phyloP scores from a whole-genome alignment of 2,797 vertebrate genomes.

The Heliangelus exortis region DNA sequence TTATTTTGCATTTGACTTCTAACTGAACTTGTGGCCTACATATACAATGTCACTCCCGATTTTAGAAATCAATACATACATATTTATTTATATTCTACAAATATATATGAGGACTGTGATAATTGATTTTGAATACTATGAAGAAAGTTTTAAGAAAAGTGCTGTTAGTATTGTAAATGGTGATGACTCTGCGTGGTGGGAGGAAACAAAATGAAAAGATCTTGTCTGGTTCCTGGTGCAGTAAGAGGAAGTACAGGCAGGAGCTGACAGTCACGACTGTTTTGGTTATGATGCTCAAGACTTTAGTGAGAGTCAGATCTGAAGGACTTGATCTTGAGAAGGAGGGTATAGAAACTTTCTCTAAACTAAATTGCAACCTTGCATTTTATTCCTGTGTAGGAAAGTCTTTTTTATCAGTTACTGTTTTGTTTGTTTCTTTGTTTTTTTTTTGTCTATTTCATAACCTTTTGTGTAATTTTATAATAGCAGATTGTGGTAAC shows the following conservation, averaged over 20 bases:
- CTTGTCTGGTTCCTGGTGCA: neutral
- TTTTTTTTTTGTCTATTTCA: neutral
- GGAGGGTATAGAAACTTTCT: neutral
- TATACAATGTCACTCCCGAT: neutral
- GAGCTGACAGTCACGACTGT: neutral
- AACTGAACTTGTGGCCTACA: conserved; percentile 17
- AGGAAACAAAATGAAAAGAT: neutral
- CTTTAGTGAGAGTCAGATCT: neutral
- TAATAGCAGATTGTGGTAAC: neutral
- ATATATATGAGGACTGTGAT: neutral
- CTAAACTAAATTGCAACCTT: neutral
- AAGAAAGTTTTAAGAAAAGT: neutral
- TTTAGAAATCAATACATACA: neutral
- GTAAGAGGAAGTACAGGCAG: neutral
- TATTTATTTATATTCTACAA: neutral
- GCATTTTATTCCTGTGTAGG: neutral
- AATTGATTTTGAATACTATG: neutral
- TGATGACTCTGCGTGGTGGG: neutral
- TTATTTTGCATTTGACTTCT: neutral
- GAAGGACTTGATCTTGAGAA: neutral
- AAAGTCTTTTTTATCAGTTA: neutral
- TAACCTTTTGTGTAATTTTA: neutral
- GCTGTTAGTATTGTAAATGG: neutral
- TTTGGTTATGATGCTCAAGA: neutral
- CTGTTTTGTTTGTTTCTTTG: neutral